Conservation (phyloP, 2,113 vertebrate species). For the Eurystomus gularis region DNA sequence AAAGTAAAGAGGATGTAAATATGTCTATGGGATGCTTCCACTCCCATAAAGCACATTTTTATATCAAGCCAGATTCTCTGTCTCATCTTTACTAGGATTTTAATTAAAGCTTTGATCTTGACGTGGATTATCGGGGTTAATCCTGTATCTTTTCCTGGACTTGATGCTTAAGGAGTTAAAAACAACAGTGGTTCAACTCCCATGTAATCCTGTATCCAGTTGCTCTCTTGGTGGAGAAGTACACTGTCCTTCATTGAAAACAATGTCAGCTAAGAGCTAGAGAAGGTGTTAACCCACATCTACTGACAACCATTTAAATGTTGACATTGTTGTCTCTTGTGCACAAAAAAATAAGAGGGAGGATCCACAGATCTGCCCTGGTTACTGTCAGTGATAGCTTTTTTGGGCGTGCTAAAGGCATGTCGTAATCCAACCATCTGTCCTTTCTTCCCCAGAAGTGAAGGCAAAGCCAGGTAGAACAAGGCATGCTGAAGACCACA, state of each 20-base stretch:
- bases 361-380: neutral
- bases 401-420: neutral
- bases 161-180: neutral
- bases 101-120: neutral
- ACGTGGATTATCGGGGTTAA: neutral
- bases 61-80: neutral
- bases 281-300: neutral
- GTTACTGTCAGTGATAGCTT: neutral
- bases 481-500: neutral
- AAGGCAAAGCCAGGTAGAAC: constrained; percentile 5
- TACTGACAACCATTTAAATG: neutral
- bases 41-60: neutral
- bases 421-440: neutral
- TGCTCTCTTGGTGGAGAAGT: neutral
- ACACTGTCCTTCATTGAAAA: neutral
- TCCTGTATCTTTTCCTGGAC: neutral
- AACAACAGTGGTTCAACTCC: neutral
- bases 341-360: neutral
- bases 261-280: neutral
- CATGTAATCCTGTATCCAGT: neutral
- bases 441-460: neutral
- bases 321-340: neutral
- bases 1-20: neutral
- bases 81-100: neutral
- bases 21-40: neutral